These are phyloP conservation scores for Vidua macroura DNA, from an alignment of 2,113 vertebrate species.

Conservation along the genomic window DNA sequence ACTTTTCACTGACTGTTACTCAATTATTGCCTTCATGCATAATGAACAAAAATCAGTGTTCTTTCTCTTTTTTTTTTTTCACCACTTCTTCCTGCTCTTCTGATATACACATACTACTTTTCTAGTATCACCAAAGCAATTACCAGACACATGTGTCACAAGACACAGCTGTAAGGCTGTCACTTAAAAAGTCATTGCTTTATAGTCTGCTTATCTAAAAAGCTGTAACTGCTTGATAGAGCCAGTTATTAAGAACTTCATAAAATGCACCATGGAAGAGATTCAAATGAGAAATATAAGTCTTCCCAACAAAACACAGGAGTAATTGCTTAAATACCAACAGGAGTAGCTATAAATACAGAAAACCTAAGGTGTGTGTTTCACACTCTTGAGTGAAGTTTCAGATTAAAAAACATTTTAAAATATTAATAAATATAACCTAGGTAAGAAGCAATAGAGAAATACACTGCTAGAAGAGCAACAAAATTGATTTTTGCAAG, in stretches of 20 bases:
- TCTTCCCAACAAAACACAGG: neutral
- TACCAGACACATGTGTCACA: neutral
- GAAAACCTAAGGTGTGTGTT: neutral
- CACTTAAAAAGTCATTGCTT: neutral
- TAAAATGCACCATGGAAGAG: neutral
- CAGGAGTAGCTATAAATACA: neutral
- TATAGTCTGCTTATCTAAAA: neutral
- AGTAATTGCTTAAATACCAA: neutral
- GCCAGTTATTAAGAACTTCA: neutral
- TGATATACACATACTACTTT: neutral
- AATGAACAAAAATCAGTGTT: neutral
- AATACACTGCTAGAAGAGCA: neutral
- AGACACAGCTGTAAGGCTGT: neutral
- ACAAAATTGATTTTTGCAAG: neutral
- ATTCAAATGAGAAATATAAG: neutral
- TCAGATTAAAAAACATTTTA: neutral
- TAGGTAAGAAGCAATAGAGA: neutral
- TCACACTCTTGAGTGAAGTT: neutral
- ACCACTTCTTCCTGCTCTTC: neutral
- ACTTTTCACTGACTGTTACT: neutral
- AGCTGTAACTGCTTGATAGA: neutral
- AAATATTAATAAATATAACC: neutral
- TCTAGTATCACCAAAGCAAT: neutral
- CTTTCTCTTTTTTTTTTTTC: too few species aligned
- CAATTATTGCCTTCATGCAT: neutral